Conservation (phyloP, 2,797 vertebrate species). For the Microcaecilia unicolor region DNA sequence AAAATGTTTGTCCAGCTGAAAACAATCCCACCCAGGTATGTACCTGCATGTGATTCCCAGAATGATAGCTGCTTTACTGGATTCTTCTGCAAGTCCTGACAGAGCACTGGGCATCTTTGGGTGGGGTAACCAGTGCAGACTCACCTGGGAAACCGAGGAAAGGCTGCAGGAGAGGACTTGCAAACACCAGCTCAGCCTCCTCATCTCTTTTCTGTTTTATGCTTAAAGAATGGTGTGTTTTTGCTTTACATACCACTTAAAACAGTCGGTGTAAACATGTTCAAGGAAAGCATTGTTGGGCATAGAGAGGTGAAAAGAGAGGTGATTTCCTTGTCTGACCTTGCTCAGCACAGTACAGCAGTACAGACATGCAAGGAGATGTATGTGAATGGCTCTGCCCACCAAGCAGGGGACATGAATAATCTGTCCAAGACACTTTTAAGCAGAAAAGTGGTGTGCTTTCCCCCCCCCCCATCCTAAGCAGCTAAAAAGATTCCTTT, state of each 20-base stretch:
- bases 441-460: background rate
- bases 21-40: conserved; percentile 27
- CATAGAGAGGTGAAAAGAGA: no score
- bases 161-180: conserved; percentile 12
- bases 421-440: background rate
- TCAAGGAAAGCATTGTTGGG: no score
- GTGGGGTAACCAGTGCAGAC: conserved; percentile 24
- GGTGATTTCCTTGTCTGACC: no score
- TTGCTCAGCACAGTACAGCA: no score
- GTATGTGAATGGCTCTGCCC: no score
- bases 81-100: conserved; percentile 39
- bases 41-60: conserved; percentile 44
- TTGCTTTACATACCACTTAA: background rate
- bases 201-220: background rate
- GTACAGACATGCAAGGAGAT: no score
- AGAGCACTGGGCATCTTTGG: conserved; percentile 20
- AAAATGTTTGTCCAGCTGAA: conserved; percentile 49
- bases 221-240: background rate
- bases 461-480: background rate
- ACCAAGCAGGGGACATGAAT: background rate
- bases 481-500: background rate
- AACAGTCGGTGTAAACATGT: background rate
- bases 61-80: conserved; percentile 52
- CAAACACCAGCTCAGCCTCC: conserved; percentile 3
- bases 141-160: conserved; percentile 13